Evolutionary conservation across 2,888 invertebrate genomes (phyloP), one percentile per base, ranked within the genome.

Genomic region (Cephus runcator): DNA sequence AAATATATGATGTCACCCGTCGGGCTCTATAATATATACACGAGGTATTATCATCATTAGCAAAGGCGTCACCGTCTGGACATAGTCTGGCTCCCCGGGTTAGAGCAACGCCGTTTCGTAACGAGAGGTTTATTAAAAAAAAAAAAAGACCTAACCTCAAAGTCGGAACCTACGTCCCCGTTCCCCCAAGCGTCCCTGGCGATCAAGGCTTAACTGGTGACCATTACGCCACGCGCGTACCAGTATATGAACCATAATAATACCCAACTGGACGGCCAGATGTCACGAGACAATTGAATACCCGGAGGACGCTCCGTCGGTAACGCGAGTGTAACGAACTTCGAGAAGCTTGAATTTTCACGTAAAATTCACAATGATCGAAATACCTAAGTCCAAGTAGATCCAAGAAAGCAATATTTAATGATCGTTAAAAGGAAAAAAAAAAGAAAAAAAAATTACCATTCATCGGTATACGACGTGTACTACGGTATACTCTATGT

Each of bases 91-190:
- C 56, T 23, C 11, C 15, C 11, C 15, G 56, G 74, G 74, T 12
- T 31, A 6, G 31, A 34, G 12, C 6, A 56, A n/a, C 30, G 12
- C 30, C 73, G 76, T 76, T 73, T 73, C 76, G 80, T 79, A 79
- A 77, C 79, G 76, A 79, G 76, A 68, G 40, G 68, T 73, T 78
- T 35, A 79, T 75, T 12, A 1, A 12, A 2, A 35, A 12, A 12
- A 2, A 35, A 12, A 77, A 79, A 81, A 23, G 75, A 78, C n/a
- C 69, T 75, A 79, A 79, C 80, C 79, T 77, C 79, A 76, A 79
- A 77, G 73, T 71, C 23, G 56, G 56, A 56, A 23, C 56, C 56
- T 23, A 23, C 56, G 9, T 56, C 9, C 56, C 23, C 9, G 56
- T 56, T 23, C 56, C 15, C 23, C 1, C 56, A 2, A 23, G 6